Conservation (phyloP, 2,797 vertebrate species). For the Acestrorhynchus altus region DNA sequence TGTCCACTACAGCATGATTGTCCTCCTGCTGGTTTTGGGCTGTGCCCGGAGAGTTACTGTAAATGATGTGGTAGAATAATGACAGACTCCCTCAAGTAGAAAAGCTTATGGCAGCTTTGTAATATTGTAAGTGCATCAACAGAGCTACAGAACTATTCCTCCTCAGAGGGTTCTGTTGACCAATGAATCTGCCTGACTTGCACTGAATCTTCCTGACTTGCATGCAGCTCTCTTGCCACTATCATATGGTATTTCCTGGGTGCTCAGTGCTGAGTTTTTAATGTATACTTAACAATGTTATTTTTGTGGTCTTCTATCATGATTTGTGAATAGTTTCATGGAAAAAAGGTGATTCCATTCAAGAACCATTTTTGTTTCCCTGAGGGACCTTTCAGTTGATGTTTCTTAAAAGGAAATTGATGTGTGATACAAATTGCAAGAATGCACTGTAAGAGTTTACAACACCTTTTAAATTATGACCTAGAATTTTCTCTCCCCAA, state of each 20-base stretch:
- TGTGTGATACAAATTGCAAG: too few relatives aligned
- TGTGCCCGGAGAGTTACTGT: constrained; percentile 25
- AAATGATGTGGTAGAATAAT: constrained; percentile 35
- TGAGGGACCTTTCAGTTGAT: too few relatives aligned
- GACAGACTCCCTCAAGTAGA: constrained; percentile 1
- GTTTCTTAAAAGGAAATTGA: too few relatives aligned
- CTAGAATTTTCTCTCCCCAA: too few relatives aligned
- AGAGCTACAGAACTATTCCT: not conserved
- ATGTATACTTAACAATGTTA: not conserved
- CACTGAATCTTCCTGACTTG: too few relatives aligned
- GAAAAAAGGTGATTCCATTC: too few relatives aligned
- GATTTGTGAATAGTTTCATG: too few relatives aligned
- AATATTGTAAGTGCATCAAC: constrained; percentile 8
- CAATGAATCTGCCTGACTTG: not conserved
- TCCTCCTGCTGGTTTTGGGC: constrained; percentile 1
- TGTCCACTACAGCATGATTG: not conserved
- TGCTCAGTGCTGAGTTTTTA: not conserved
- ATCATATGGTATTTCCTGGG: not conserved
- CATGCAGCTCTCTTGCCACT: not conserved
- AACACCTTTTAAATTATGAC: too few relatives aligned
- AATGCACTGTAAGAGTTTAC: too few relatives aligned
- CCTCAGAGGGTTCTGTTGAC: not conserved
- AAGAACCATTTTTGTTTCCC: too few relatives aligned
- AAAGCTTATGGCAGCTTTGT: not conserved
- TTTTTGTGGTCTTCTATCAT: too few relatives aligned